Conservation (phyloP, 2,113 vertebrate species). For the Cepphus grylle region DNA sequence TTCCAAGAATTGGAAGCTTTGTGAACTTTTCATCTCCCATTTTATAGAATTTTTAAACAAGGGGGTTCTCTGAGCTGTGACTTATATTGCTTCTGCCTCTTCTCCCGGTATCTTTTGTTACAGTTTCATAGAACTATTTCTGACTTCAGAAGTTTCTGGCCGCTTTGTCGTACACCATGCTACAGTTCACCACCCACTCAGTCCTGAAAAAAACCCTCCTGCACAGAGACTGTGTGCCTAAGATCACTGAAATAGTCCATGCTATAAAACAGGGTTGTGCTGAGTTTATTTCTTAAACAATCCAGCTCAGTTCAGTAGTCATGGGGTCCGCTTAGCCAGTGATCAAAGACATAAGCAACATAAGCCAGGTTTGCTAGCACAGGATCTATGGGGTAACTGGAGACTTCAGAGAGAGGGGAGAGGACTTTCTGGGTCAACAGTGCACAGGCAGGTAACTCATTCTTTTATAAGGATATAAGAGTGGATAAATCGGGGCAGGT, state of each 20-base stretch:
- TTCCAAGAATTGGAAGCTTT: background rate
- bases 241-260: background rate
- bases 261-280: background rate
- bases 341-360: background rate
- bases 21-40: background rate
- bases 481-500: background rate
- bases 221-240: background rate
- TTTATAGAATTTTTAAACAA: background rate
- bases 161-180: background rate
- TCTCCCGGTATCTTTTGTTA: background rate
- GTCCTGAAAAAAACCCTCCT: background rate
- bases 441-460: background rate
- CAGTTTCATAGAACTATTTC: background rate
- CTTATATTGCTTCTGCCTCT: background rate
- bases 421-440: background rate
- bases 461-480: background rate
- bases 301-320: background rate
- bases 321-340: background rate
- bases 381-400: background rate
- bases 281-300: background rate
- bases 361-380: background rate
- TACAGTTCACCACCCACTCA: background rate
- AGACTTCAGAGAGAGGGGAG: background rate
- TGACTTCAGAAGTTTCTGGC: background rate
- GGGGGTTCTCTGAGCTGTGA: background rate